Base-by-base conservation (phyloP, 1,140 invertebrate genomes). In the Nylanderia fulva region DNA sequence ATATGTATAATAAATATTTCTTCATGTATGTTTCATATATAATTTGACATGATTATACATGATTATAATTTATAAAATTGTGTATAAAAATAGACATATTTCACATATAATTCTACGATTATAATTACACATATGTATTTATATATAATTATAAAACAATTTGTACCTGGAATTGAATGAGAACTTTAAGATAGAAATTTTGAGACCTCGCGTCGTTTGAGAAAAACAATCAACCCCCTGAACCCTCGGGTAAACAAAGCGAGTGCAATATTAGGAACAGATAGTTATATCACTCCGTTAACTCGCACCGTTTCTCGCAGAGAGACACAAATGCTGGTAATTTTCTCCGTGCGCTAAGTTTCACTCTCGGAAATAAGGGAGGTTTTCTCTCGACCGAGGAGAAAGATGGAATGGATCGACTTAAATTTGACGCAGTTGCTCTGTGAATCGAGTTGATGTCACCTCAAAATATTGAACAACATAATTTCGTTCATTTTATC, bases 211-310 rank as follows among this genome's bases (percentile, higher is more conserved):
- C n/a, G 74, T 42, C 58, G 56, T 42, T 64, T 77, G 42, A 15
- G 45, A 13, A 36, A 42, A 71, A 77, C 56, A 76, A n/a, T 15
- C 56, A 76, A n/a, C 36, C 56, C 52, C 29, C 29, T 33, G 1
- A 3, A 33, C 29, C 56, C 21, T n/a, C n/a, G n/a, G 15, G 6
- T 7, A 33, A 69, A 42, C 33, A 71, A 80, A 80, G 48, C 42
- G 48, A 52, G 64, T 80, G 52, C 77, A 15, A 56, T 58, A 71
- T 80, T 80, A 71, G 64, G 33, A 54, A 80, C 45, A 68, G 33
- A 54, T 45, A 58, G 48, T 52, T 39, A 64, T 21, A 54, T 21
- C 21, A 29, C 13, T 69, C 66, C 7, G 27, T 71, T 39, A 77
- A 71, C 48, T 71, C 24, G 52, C 36, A 24, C 24, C 36, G 24